These are phyloP conservation scores for Drosophila navojoa DNA, from an alignment of 1,140 invertebrate species.

Conservation along the genomic window DNA sequence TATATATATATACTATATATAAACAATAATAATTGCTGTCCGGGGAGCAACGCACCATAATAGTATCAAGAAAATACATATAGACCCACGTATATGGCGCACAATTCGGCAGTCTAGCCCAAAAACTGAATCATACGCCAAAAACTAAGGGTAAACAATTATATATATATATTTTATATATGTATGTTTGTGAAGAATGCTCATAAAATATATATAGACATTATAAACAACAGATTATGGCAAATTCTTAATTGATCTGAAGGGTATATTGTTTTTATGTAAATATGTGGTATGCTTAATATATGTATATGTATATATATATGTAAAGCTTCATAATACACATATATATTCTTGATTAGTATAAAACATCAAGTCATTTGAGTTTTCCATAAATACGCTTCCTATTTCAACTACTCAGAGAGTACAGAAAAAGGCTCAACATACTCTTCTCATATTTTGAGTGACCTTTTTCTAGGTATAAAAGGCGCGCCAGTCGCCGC, in stretches of 20 bases:
- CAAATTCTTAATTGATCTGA: too few relatives aligned
- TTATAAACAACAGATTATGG: too few relatives aligned
- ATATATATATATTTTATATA: not conserved
- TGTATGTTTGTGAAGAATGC: not conserved
- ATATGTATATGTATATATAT: not conserved
- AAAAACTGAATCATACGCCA: conserved; percentile 13
- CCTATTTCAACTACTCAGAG: too few relatives aligned
- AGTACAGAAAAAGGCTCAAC: too few relatives aligned
- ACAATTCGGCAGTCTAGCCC: not conserved
- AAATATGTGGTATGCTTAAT: not conserved
- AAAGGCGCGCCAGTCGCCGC: too few relatives aligned
- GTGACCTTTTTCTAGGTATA: too few relatives aligned
- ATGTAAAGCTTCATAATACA: not conserved
- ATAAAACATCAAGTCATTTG: too few relatives aligned
- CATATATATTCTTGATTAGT: too few relatives aligned
- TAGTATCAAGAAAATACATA: conserved; percentile 5
- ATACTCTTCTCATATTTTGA: too few relatives aligned
- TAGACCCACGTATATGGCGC: conserved; percentile 6
- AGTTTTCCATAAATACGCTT: too few relatives aligned
- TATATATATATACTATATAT: not conserved
- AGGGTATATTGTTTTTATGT: not conserved
- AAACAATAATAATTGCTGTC: not conserved
- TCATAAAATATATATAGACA: too few relatives aligned
- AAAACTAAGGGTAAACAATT: conserved; percentile 5
- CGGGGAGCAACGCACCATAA: conserved; percentile 27